phyloP scores from a whole-genome alignment of 2,797 vertebrate species.

The Syndactyla subalaris region DNA sequence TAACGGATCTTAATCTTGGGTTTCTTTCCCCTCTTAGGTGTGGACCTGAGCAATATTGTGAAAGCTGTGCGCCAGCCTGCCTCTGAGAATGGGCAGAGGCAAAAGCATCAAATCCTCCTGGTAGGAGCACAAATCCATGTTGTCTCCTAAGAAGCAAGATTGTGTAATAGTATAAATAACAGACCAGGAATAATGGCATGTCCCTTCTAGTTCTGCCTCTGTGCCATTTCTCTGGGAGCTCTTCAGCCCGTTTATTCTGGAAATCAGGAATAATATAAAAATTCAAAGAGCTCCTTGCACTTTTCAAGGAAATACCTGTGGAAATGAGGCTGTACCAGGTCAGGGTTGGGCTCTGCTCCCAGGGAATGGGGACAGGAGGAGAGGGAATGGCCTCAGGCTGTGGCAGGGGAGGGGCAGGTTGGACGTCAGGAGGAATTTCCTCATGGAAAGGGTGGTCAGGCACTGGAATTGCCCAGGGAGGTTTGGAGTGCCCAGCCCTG shows the following conservation, averaged over 20 bases:
- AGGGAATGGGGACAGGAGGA: neutral
- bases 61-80: conserved; percentile 77
- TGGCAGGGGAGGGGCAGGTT: neutral
- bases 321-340: neutral
- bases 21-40: conserved; percentile 77
- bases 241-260: neutral
- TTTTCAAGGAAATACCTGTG: neutral
- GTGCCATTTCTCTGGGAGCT: neutral
- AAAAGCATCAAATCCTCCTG: conserved; percentile 86
- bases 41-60: conserved; percentile 91
- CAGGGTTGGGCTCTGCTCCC: neutral
- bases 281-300: neutral
- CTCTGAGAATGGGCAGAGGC: conserved; percentile 78
- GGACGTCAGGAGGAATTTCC: neutral
- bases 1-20: neutral
- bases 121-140: conserved; percentile 60
- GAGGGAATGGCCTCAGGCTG: neutral
- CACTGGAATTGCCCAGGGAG: neutral
- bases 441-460: neutral
- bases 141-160: neutral
- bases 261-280: neutral
- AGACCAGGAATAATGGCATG: neutral
- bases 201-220: neutral
- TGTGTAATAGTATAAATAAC: neutral
- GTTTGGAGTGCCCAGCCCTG: too few species aligned